Evolutionary conservation across 2,888 invertebrate genomes (phyloP).

Genomic region (Exocentrus adspersus): DNA sequence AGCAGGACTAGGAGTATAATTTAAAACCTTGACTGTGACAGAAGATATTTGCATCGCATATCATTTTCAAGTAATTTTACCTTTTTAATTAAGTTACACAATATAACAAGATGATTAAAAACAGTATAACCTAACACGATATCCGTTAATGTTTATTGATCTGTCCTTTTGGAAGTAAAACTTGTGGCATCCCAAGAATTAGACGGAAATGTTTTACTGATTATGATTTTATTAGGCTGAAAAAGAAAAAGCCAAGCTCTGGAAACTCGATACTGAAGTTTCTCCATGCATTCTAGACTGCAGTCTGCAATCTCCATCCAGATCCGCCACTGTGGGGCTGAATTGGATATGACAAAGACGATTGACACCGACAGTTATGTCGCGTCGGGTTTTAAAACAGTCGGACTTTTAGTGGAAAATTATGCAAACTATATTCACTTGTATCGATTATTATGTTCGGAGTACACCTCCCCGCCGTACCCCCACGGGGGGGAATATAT

Average conservation of each 20-base stretch:
- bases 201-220: too few species aligned
- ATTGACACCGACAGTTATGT: constrained; percentile 41
- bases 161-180: too few species aligned
- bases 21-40: too few species aligned
- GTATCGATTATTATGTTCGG: constrained; percentile 27
- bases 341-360: constrained; percentile 31
- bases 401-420: constrained; percentile 40
- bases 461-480: constrained; percentile 6
- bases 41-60: too few species aligned
- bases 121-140: too few species aligned
- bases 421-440: constrained; percentile 40
- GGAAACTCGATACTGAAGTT: not conserved
- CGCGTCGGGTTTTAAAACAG: constrained; percentile 37
- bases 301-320: not conserved
- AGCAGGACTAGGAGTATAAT: not conserved
- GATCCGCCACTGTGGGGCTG: constrained; percentile 10
- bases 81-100: too few species aligned
- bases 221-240: too few species aligned
- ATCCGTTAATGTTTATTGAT: too few species aligned
- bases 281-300: not conserved
- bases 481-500: constrained; percentile 1
- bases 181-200: too few species aligned
- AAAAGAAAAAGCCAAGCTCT: too few species aligned
- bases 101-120: too few species aligned
- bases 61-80: too few species aligned